A percentile compares a stretch with the other conserved stretches of the same genome.
These are phyloP conservation scores for Paradoxurus hermaphroditus DNA, from an alignment of 2,113 vertebrate species.

Conservation along the genomic window DNA sequence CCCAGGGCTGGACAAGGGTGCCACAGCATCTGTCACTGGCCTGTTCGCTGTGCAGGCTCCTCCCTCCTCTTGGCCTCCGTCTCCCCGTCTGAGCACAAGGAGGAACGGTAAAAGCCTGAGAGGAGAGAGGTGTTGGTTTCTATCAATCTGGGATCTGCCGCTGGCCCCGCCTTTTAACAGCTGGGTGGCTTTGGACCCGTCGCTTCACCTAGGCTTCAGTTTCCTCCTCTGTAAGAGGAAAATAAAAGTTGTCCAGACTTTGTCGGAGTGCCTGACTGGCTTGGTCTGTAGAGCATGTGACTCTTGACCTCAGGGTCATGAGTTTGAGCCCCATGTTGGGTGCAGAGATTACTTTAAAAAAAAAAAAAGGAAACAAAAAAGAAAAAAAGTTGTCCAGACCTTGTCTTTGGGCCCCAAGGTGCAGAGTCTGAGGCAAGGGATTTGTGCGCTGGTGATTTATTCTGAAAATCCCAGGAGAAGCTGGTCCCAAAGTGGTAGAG, in stretches of 20 bases:
- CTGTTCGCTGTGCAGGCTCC: background rate
- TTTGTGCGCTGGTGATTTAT: background rate
- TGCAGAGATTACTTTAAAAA: background rate
- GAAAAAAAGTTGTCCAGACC: background rate
- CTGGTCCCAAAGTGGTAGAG: background rate
- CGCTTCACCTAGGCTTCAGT: background rate
- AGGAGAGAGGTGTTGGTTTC: background rate
- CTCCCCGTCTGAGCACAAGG: background rate
- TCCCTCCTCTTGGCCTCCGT: background rate
- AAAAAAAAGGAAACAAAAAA: background rate
- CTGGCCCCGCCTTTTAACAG: background rate
- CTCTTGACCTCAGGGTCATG: background rate
- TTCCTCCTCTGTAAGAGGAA: background rate
- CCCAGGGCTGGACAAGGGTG: background rate
- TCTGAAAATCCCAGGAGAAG: background rate
- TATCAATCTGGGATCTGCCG: background rate
- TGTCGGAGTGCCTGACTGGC: background rate
- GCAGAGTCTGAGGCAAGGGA: background rate
- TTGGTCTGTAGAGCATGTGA: background rate
- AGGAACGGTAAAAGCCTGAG: background rate
- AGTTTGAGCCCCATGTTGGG: background rate
- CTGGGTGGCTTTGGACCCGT: background rate
- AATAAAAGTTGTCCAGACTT: background rate
- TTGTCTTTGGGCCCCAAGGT: background rate
- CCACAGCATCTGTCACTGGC: background rate